Evolutionary conservation across 2,888 invertebrate genomes (phyloP).

Genomic region (Amphimallon solstitiale): DNA sequence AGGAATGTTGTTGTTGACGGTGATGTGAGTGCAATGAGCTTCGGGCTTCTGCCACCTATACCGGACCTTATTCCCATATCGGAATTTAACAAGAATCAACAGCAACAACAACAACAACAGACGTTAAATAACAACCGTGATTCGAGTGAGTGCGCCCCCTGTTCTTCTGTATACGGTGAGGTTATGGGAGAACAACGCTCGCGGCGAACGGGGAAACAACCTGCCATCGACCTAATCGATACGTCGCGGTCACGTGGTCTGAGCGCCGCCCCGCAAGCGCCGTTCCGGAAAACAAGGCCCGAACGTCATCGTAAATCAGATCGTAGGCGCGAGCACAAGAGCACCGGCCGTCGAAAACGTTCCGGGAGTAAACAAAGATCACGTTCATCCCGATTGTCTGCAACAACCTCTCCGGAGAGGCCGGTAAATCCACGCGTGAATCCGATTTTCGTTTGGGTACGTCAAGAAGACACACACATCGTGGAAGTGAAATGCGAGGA

Average conservation of each 20-base stretch:
- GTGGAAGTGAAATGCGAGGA: slow-evolving; percentile 88
- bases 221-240: slow-evolving; percentile 60
- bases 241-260: slow-evolving; percentile 62
- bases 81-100: slow-evolving; percentile 57
- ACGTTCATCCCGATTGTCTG: slow-evolving; percentile 47
- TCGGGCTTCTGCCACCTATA: slow-evolving; percentile 60
- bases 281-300: slow-evolving; percentile 61
- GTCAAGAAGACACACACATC: slow-evolving; percentile 81
- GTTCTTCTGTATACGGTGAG: slow-evolving; percentile 56
- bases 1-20: slow-evolving; percentile 36
- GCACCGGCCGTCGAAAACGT: slow-evolving; percentile 50
- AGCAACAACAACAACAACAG: slow-evolving; percentile 47
- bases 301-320: slow-evolving; percentile 65
- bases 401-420: slow-evolving; percentile 57
- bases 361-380: slow-evolving; percentile 43
- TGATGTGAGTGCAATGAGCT: slow-evolving; percentile 57
- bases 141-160: slow-evolving; percentile 55
- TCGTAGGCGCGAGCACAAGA: slow-evolving; percentile 60
- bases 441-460: slow-evolving; percentile 87
- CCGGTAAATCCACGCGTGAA: slow-evolving; percentile 74
- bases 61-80: slow-evolving; percentile 63
- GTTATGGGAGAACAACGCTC: slow-evolving; percentile 63
- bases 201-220: slow-evolving; percentile 58
- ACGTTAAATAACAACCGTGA: slow-evolving; percentile 43
- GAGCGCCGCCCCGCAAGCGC: slow-evolving; percentile 60